These are phyloP conservation scores for Leucophenga montana DNA, from an alignment of 2,888 invertebrate species.

Conservation along the genomic window DNA sequence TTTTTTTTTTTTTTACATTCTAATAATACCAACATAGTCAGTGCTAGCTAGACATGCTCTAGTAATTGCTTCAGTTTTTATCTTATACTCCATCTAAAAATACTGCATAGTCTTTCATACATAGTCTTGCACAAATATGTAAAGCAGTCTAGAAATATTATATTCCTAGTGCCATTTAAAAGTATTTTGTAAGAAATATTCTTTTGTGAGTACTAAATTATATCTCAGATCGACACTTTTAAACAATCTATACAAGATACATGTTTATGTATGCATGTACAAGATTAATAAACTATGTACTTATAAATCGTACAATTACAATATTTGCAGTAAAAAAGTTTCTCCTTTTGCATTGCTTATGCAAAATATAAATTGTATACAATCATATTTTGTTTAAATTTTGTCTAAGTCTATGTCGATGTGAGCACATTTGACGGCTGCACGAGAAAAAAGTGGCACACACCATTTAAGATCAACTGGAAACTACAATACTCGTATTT, in stretches of 20 bases:
- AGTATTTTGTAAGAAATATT: too few relatives aligned
- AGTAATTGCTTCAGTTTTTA: conserved; percentile 62
- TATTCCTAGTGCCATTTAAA: background rate
- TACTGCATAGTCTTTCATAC: conserved; percentile 25
- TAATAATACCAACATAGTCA: conserved; percentile 40
- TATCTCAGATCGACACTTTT: too few relatives aligned
- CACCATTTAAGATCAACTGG: too few relatives aligned
- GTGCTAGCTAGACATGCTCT: conserved; percentile 49
- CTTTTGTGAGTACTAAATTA: background rate
- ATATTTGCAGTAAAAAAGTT: background rate
- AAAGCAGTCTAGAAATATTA: too few relatives aligned
- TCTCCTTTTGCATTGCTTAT: background rate
- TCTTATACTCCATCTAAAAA: conserved; percentile 49
- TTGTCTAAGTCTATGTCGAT: too few relatives aligned
- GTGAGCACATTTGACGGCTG: too few relatives aligned
- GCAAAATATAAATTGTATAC: background rate
- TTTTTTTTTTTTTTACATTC: background rate
- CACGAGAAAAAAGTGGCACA: too few relatives aligned
- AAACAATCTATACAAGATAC: too few relatives aligned
- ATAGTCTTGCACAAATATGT: too few relatives aligned
- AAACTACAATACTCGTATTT: background rate
- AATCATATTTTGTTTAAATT: background rate
- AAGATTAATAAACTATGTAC: background rate
- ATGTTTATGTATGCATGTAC: conserved; percentile 3
- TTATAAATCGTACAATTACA: background rate